phyloP scores from a whole-genome alignment of 2,797 vertebrate species.

The Alauda arvensis region DNA sequence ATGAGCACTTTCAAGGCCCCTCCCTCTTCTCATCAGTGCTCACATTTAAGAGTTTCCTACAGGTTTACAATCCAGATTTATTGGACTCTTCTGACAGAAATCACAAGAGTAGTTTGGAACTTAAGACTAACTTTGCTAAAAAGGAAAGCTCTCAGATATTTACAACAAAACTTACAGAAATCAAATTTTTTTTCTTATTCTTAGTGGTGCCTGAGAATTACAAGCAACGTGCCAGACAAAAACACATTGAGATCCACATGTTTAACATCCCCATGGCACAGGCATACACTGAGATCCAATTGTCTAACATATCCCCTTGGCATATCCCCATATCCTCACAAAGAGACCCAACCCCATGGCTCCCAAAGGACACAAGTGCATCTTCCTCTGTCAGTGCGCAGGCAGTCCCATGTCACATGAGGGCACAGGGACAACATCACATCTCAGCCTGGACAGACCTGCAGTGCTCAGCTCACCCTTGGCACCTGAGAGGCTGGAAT shows the following conservation, averaged over 20 bases:
- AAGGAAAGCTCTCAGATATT: neutral
- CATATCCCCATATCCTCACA: slow-evolving; percentile 33
- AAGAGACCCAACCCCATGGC: neutral
- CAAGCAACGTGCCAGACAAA: neutral
- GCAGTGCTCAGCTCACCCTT: fast-evolving
- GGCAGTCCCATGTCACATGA: fast-evolving
- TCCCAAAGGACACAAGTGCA: fast-evolving
- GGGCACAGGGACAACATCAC: neutral
- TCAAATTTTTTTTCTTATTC: neutral
- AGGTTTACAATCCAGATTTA: neutral
- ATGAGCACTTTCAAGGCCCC: neutral
- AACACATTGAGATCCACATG: neutral
- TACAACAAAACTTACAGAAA: slow-evolving; percentile 1
- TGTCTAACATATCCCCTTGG: neutral
- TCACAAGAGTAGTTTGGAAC: neutral
- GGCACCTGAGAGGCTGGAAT: neutral
- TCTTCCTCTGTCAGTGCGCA: neutral
- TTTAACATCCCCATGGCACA: slow-evolving; percentile 33
- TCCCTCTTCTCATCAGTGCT: neutral
- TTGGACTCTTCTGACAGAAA: neutral
- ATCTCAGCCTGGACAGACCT: neutral
- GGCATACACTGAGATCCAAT: neutral
- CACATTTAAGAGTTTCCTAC: neutral
- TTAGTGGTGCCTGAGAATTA: neutral
- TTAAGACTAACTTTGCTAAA: neutral